These are phyloP conservation scores for Acholoe squamosa DNA, from an alignment of 2,888 invertebrate species.

Conservation along the genomic window DNA sequence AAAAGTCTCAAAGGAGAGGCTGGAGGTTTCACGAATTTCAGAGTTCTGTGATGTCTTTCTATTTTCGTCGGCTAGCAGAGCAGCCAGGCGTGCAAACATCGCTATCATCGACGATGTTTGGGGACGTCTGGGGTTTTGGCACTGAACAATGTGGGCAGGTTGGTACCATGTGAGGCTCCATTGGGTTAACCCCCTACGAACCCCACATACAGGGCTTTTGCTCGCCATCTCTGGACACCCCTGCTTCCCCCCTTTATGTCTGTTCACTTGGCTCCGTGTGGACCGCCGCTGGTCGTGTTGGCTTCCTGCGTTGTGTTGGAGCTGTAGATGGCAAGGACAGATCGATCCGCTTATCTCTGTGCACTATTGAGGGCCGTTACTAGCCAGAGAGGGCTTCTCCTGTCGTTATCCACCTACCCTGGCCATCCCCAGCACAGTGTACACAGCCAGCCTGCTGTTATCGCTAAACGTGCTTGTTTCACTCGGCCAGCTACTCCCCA, in stretches of 20 bases:
- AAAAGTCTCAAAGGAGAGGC: not conserved
- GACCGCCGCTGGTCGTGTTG: not conserved
- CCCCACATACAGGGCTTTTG: not conserved
- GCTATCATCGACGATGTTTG: not conserved
- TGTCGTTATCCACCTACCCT: not conserved
- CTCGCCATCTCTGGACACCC: not conserved
- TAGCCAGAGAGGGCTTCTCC: not conserved
- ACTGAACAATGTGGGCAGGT: not conserved
- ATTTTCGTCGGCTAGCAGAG: not conserved
- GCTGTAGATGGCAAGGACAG: not conserved
- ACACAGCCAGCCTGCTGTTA: not conserved
- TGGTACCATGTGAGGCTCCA: not conserved
- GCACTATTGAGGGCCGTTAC: constrained; percentile 38
- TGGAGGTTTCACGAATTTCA: not conserved
- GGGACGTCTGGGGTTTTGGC: not conserved
- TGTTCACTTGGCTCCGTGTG: not conserved
- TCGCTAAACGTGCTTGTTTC: too few species aligned
- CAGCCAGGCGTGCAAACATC: not conserved
- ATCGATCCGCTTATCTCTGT: constrained; percentile 20
- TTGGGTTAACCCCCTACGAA: not conserved
- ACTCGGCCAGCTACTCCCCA: too few species aligned
- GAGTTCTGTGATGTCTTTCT: not conserved
- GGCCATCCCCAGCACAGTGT: not conserved
- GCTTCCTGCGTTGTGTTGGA: not conserved
- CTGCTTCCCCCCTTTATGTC: not conserved